These are phyloP conservation scores for Leptodirus hochenwartii DNA, from an alignment of 2,888 invertebrate genomes.

Conservation along the genomic window DNA sequence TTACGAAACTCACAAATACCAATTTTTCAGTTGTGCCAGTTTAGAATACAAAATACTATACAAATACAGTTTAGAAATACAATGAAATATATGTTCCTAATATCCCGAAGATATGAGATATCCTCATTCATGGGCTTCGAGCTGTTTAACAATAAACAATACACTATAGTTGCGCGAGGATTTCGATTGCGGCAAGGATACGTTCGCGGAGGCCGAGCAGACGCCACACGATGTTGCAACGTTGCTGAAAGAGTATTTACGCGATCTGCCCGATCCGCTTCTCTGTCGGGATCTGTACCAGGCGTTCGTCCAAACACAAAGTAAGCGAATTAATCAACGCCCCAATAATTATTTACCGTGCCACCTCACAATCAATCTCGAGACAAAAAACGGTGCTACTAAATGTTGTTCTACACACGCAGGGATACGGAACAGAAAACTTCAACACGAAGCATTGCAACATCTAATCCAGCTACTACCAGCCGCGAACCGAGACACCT, in stretches of 20 bases:
- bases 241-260: constrained; percentile 78
- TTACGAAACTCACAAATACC: too few species aligned
- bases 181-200: constrained; percentile 66
- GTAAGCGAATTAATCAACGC: constrained; percentile 41
- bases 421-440: constrained; percentile 67
- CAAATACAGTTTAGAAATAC: background rate
- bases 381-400: too few species aligned
- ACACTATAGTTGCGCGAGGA: constrained; percentile 75
- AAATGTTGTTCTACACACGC: too few species aligned
- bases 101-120: background rate
- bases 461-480: constrained; percentile 75
- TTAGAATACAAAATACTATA: too few species aligned
- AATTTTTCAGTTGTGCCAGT: too few species aligned
- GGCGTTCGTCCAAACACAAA: constrained; percentile 80
- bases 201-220: constrained; percentile 55
- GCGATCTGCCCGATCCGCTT: constrained; percentile 83
- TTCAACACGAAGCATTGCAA: constrained; percentile 69
- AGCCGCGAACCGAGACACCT: constrained; percentile 74
- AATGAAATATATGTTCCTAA: background rate
- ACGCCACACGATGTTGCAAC: constrained; percentile 90
- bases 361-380: too few species aligned
- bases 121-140: too few species aligned
- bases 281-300: constrained; percentile 77
- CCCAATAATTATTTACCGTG: too few species aligned
- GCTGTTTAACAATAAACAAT: too few species aligned